Evolutionary conservation across 2,113 vertebrate species (phyloP).

Genomic region (Campylomormyrus tamandua): DNA sequence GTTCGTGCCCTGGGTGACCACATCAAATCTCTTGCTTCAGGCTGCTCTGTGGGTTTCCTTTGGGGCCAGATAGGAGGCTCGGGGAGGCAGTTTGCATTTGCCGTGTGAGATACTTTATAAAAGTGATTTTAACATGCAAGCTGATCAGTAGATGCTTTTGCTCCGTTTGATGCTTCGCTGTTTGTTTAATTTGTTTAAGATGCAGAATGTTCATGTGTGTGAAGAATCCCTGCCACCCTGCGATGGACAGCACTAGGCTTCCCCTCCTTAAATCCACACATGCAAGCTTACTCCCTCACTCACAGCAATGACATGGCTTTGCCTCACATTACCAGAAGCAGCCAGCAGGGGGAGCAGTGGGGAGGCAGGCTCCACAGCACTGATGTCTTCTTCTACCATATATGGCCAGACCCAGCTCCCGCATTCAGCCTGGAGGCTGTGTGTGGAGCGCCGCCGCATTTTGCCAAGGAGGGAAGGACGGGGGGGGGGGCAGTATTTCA

Average conservation of each 20-base stretch:
- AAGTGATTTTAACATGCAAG: background rate
- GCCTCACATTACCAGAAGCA: constrained; percentile 34
- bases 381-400: constrained; percentile 56
- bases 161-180: background rate
- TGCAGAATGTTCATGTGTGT: background rate
- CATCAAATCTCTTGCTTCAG: background rate
- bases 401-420: constrained; percentile 56
- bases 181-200: background rate
- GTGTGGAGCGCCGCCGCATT: background rate
- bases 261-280: background rate
- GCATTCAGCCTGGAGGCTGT: constrained; percentile 25
- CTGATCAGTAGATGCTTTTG: background rate
- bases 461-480: background rate
- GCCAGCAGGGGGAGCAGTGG: constrained; percentile 25
- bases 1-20: background rate
- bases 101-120: background rate
- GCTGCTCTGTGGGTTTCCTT: background rate
- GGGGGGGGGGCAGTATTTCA: background rate
- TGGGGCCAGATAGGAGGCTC: background rate
- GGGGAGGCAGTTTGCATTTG: background rate
- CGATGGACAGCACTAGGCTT: background rate
- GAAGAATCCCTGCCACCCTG: background rate
- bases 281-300: background rate
- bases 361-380: constrained; percentile 23
- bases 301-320: background rate